phyloP scores from a whole-genome alignment of 2,797 vertebrate species.

The Clamator glandarius region DNA sequence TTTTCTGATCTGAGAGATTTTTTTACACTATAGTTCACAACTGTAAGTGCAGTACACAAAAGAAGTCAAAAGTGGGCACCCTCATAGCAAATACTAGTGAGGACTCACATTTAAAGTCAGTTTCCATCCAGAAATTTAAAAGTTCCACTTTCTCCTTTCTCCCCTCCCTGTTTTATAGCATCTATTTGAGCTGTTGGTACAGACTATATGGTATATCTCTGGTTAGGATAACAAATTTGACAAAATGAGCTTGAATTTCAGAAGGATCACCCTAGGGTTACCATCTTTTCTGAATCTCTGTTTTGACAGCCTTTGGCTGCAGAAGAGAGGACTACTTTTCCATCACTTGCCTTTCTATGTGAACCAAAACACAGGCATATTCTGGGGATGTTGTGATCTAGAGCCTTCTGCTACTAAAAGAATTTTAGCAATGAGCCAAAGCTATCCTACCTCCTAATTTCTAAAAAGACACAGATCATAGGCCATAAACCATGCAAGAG shows the following conservation, averaged over 20 bases:
- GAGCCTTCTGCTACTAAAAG: not conserved
- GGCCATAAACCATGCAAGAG: not conserved
- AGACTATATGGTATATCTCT: not conserved
- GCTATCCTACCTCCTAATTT: not conserved
- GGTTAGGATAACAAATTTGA: not conserved
- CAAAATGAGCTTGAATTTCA: not conserved
- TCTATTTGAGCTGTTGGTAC: rapidly evolving
- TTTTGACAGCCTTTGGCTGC: not conserved
- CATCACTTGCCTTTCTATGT: not conserved
- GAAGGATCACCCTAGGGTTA: not conserved
- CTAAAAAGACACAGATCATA: not conserved
- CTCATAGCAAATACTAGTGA: not conserved
- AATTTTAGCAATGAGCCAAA: not conserved
- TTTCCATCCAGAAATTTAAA: not conserved
- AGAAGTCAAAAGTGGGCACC: not conserved
- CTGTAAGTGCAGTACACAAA: not conserved
- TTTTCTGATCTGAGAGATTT: not conserved
- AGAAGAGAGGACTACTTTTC: not conserved
- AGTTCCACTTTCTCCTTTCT: not conserved
- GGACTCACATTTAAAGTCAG: not conserved
- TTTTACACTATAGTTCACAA: not conserved
- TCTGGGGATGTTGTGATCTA: not conserved
- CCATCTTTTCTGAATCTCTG: not conserved
- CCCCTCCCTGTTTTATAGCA: not conserved
- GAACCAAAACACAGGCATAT: not conserved